Conservation (phyloP, 2,888 invertebrate species). For the Cepaea hortensis region DNA sequence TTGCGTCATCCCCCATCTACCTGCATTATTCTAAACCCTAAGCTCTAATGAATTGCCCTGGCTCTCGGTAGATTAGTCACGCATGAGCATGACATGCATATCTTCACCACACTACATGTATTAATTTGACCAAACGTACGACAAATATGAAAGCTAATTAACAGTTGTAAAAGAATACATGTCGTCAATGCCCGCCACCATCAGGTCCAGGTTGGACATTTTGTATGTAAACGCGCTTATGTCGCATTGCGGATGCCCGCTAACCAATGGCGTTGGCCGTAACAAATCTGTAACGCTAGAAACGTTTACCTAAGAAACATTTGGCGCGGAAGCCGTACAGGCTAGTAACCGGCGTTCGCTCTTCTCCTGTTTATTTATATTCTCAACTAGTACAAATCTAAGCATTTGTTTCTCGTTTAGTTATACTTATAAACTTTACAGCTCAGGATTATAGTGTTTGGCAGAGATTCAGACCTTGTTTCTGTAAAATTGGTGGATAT, state of each 20-base stretch:
- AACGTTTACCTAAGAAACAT: conserved; percentile 50
- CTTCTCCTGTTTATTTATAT: conserved; percentile 42
- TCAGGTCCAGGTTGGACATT: conserved; percentile 29
- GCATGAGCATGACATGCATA: too few relatives aligned
- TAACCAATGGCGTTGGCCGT: conserved; percentile 50
- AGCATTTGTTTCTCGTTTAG: not conserved
- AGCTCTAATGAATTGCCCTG: too few relatives aligned
- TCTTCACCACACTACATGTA: too few relatives aligned
- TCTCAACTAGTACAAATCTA: conserved; percentile 49
- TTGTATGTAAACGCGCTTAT: conserved; percentile 35
- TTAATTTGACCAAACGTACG: too few relatives aligned
- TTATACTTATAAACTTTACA: not conserved
- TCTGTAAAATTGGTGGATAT: not conserved
- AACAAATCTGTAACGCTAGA: conserved; percentile 48
- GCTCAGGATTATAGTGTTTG: not conserved
- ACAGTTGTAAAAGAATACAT: too few relatives aligned
- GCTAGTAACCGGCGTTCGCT: conserved; percentile 43
- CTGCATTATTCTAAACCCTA: too few relatives aligned
- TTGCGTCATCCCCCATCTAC: too few relatives aligned
- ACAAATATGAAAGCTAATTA: too few relatives aligned
- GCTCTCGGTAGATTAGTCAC: too few relatives aligned
- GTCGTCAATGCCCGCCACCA: not conserved
- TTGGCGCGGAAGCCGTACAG: conserved; percentile 49
- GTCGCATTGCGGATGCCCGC: conserved; percentile 54
- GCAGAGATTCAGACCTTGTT: not conserved